phyloP scores from a whole-genome alignment of 23 tunicate species.

The Corella eumyota region DNA sequence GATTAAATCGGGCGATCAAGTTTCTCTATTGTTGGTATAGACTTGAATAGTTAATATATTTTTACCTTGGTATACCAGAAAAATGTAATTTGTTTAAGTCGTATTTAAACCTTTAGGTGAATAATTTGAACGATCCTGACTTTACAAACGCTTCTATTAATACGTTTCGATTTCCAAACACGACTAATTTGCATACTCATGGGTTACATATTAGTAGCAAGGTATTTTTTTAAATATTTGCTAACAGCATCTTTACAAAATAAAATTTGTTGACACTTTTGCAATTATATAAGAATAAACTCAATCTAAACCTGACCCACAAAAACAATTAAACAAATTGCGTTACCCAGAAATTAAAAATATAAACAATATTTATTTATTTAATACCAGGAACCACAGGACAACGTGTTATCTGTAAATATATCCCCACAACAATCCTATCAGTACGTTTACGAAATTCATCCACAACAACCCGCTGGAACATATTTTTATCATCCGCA shows the following conservation, averaged over 20 bases:
- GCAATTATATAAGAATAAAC: no score
- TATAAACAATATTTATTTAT: no score
- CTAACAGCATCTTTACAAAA: no score
- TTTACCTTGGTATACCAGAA: no score
- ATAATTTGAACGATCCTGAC: conserved; percentile 22
- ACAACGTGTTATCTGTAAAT: conserved; percentile 6
- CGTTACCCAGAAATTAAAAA: no score
- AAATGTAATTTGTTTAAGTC: no score
- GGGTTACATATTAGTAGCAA: conserved; percentile 26
- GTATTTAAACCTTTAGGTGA: no score
- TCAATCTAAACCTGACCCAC: no score
- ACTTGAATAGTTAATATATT: no score
- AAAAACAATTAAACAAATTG: no score
- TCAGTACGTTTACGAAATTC: conserved; percentile 6
- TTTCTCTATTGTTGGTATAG: conserved; percentile 11
- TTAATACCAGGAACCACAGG: conserved; percentile 33
- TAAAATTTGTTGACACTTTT: no score
- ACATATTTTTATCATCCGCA: conserved; percentile 37
- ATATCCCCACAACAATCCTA: conserved; percentile 7
- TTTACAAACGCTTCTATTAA: conserved; percentile 2
- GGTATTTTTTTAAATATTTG: no score
- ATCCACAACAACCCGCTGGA: conserved; percentile 19
- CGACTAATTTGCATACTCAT: conserved; percentile 27
- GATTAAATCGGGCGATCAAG: conserved; percentile 11
- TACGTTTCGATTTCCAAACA: conserved; percentile 15